A percentile compares a stretch with the other conserved stretches of the same genome.
Evolutionary conservation across 1,140 invertebrate genomes (phyloP).

Genomic region (Diorhabda elongata): DNA sequence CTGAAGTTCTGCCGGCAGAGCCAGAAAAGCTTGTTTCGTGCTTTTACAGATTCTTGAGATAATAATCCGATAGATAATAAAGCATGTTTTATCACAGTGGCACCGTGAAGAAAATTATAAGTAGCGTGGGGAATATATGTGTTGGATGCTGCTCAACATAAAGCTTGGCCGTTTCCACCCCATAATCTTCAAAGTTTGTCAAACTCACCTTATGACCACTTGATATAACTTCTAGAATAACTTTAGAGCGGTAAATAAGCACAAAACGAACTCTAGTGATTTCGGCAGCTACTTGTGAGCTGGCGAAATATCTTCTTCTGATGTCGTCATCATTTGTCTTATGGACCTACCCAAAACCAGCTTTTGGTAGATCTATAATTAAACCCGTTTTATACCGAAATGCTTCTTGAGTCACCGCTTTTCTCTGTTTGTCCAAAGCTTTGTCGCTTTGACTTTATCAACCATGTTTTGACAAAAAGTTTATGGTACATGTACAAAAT

Average conservation of each 20-base stretch:
- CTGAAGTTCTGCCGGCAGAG: too few relatives aligned
- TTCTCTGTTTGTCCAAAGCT: slow-evolving; percentile 28
- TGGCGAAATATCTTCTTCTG: slow-evolving; percentile 41
- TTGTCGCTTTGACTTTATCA: slow-evolving; percentile 12
- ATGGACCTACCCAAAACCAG: slow-evolving; percentile 30
- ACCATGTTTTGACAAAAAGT: neutral
- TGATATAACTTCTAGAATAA: slow-evolving; percentile 31
- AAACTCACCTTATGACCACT: slow-evolving; percentile 34
- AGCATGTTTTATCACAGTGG: neutral
- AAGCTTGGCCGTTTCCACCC: slow-evolving; percentile 22
- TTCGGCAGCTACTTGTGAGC: slow-evolving; percentile 30
- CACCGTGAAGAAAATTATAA: neutral
- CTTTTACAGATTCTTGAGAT: too few relatives aligned
- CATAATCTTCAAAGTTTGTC: slow-evolving; percentile 31
- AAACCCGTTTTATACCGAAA: slow-evolving; percentile 38
- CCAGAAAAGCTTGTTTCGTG: too few relatives aligned
- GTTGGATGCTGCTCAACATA: slow-evolving; percentile 34
- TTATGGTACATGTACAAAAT: neutral
- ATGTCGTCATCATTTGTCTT: slow-evolving; percentile 46
- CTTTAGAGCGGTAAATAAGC: slow-evolving; percentile 25
- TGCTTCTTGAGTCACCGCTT: slow-evolving; percentile 39
- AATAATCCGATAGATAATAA: too few relatives aligned
- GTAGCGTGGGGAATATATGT: neutral
- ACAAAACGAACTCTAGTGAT: slow-evolving; percentile 38
- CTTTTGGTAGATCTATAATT: slow-evolving; percentile 43